These are phyloP conservation scores for Anoplolepis gracilipes DNA, from an alignment of 1,140 invertebrate genomes.

Conservation along the genomic window DNA sequence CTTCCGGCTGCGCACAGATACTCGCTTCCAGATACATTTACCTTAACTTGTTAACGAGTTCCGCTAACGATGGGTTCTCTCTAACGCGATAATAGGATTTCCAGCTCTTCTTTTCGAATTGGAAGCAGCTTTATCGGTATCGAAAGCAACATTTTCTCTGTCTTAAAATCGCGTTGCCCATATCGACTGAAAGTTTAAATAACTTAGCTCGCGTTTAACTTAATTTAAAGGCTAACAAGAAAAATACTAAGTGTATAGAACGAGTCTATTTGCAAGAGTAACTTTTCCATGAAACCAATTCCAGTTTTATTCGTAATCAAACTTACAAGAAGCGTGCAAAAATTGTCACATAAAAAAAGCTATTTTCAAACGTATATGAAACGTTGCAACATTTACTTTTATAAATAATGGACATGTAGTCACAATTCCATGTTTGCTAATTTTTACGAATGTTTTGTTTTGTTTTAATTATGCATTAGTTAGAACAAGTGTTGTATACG, in stretches of 20 bases:
- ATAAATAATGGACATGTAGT: slow-evolving; percentile 38
- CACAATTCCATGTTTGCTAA: slow-evolving; percentile 50
- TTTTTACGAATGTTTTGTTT: slow-evolving; percentile 39
- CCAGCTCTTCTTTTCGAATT: not conserved
- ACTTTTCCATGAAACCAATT: not conserved
- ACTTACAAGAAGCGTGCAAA: slow-evolving; percentile 27
- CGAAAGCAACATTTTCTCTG: not conserved
- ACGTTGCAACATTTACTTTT: slow-evolving; percentile 42
- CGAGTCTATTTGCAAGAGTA: not conserved
- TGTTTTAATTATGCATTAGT: slow-evolving; percentile 56
- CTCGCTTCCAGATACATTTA: slow-evolving; percentile 45
- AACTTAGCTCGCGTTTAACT: slow-evolving; percentile 1
- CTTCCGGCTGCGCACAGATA: not conserved
- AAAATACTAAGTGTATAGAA: not conserved
- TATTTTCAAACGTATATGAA: slow-evolving; percentile 26
- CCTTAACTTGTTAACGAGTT: slow-evolving; percentile 64
- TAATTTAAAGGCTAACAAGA: slow-evolving; percentile 15
- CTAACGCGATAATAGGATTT: slow-evolving; percentile 35
- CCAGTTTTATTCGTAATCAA: slow-evolving; percentile 29
- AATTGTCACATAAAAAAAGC: slow-evolving; percentile 32
- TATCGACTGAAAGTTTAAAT: not conserved
- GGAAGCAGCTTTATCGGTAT: slow-evolving; percentile 22
- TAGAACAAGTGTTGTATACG: slow-evolving; percentile 10
- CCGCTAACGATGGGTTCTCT: slow-evolving; percentile 34
- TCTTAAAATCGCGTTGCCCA: slow-evolving; percentile 2